phyloP scores from a whole-genome alignment of 92 coral and sea anemone genomes.

The Epizoanthus ramosus region DNA sequence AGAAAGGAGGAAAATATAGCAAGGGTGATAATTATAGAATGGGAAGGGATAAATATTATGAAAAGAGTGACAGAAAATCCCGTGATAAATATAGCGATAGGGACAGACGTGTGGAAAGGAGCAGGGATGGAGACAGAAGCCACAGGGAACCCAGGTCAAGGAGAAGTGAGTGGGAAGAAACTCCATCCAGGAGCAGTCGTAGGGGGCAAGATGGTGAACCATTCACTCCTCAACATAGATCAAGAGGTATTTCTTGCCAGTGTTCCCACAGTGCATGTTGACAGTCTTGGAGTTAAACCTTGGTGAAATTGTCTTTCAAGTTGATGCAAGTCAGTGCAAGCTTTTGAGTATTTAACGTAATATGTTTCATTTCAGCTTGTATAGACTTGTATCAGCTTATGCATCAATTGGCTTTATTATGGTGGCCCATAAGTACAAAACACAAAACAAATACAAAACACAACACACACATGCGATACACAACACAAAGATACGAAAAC shows the following conservation, averaged over 20 bases:
- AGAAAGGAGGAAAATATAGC: constrained; percentile 49
- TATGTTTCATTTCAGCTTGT: background rate
- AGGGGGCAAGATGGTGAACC: constrained; percentile 66
- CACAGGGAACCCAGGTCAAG: constrained; percentile 76
- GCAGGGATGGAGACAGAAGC: constrained; percentile 48
- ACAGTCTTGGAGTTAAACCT: too few species aligned
- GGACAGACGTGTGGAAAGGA: constrained; percentile 27
- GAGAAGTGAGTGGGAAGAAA: constrained; percentile 95
- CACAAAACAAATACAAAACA: too few species aligned
- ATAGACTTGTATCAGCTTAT: too few species aligned
- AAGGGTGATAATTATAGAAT: constrained; percentile 51
- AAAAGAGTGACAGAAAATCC: constrained; percentile 43
- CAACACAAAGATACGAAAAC: too few species aligned
- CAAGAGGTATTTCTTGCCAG: constrained; percentile 62
- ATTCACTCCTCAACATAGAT: constrained; percentile 74
- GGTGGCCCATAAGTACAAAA: too few species aligned
- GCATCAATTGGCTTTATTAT: too few species aligned
- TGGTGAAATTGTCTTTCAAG: too few species aligned
- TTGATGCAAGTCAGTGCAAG: background rate
- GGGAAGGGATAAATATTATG: constrained; percentile 48
- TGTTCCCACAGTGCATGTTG: background rate
- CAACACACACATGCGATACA: too few species aligned
- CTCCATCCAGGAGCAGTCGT: constrained; percentile 83
- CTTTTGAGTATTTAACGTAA: too few species aligned
- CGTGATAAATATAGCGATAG: constrained; percentile 53